Base-by-base conservation (phyloP, 1,140 invertebrate species). In the Leptoteleia sp. region DNA sequence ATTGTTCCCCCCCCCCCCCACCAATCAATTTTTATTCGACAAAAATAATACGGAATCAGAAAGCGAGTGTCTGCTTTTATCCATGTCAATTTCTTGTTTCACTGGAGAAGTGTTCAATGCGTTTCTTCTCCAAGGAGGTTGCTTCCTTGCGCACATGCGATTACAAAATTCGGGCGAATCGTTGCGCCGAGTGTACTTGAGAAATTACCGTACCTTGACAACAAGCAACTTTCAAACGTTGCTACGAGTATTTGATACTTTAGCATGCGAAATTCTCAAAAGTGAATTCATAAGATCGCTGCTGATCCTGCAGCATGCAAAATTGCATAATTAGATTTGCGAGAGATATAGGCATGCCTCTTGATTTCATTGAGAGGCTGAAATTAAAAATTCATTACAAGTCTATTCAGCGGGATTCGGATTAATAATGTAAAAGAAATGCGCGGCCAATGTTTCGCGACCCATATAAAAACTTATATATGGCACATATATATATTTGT, bases 151-250 rank as follows among this genome's bases (percentile, higher is more conserved):
- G 59, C 59, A 47, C 57, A 71, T 71, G 59, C 42, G 65, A 70
- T 76, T 70, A 76, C 62, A 33, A 79, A n/a, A 79, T 79, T 73
- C 64, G 40, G 55, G 62, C 27, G 64, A 68, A 79, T 79, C 67
- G 55, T 68, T n/a, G n/a, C 37, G 54, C 19, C 12, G 68, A 79
- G 76, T 73, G 48, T 79, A 47, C 76, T 79, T 59, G 64, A 79
- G 62, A 70, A 79, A 79, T 78, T 72, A 78, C 68, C 62, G 68
- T 72, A 47, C 12, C 67, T 68, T 62, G 68, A 68, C 73, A 70
- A 68, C 72, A 64, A 67, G 76, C 57, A 65, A 25, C 59, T 78
- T 72, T 68, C 67, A 78, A 78, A 72, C 76, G 61, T 40, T 55
- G 55, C 65, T 50, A 54, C 35, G 59, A 78, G 62, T 72, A 72